Conservation (phyloP, 1,140 invertebrate genomes). For the Plutomurus gul region DNA sequence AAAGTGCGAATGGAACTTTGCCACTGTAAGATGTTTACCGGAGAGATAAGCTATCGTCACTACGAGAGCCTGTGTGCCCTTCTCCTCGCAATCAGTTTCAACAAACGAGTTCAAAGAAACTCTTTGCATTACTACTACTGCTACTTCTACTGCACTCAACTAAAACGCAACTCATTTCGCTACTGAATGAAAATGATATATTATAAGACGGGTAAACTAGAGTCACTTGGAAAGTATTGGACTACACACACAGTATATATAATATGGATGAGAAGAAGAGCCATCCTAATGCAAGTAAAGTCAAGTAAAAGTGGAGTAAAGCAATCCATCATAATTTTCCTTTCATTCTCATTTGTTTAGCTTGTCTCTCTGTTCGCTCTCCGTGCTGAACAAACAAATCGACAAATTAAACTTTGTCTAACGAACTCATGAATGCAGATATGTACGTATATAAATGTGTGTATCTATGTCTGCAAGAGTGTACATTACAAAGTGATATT, state of each 20-base stretch:
- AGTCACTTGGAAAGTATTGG: too few relatives aligned
- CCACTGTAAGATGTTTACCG: background rate
- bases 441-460: background rate
- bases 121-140: background rate
- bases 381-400: conserved; percentile 7
- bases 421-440: conserved; percentile 10
- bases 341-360: conserved; percentile 29
- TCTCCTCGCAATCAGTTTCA: background rate
- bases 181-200: background rate
- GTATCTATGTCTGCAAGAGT: background rate
- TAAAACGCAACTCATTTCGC: background rate
- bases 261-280: background rate
- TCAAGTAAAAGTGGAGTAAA: conserved; percentile 21
- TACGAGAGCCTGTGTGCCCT: background rate
- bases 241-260: too few relatives aligned
- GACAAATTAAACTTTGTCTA: conserved; percentile 28
- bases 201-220: background rate
- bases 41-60: background rate
- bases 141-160: background rate
- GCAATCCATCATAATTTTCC: conserved; percentile 26
- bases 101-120: background rate
- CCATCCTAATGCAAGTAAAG: background rate
- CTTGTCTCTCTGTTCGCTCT: background rate
- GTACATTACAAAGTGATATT: background rate
- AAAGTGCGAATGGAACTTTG: too few relatives aligned